These are phyloP conservation scores for Macrostomum cliftonense DNA, from an alignment of 2,888 invertebrate species.

Conservation along the genomic window DNA sequence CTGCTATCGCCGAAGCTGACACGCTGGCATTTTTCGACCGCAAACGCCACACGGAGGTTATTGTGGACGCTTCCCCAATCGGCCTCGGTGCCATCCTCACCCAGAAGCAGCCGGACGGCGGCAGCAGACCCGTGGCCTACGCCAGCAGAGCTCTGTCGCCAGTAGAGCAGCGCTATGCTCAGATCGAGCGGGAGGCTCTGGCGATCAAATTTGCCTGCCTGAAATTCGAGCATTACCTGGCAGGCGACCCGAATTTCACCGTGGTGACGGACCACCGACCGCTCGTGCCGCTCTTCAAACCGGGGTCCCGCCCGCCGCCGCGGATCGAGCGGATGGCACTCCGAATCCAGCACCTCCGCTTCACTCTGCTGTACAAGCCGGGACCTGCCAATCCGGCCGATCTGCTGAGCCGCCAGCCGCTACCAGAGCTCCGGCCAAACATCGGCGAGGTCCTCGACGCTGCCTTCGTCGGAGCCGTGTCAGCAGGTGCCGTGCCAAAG, in stretches of 20 bases:
- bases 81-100: constrained; percentile 7
- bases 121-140: constrained; percentile 6
- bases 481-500: constrained; percentile 1
- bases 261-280: constrained; percentile 21
- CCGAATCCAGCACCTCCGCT: constrained; percentile 15
- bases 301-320: constrained; percentile 16
- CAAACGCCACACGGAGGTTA: constrained; percentile 5
- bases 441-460: background rate
- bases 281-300: constrained; percentile 16
- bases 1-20: background rate
- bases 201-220: constrained; percentile 3
- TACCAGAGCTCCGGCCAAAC: background rate
- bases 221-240: constrained; percentile 10
- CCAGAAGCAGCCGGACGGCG: constrained; percentile 1
- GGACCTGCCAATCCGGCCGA: constrained; percentile 18
- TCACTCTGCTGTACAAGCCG: constrained; percentile 13
- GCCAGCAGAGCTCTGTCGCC: constrained; percentile 10
- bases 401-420: constrained; percentile 15
- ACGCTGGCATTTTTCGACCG: constrained; percentile 9
- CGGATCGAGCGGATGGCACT: constrained; percentile 19
- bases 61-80: constrained; percentile 12
- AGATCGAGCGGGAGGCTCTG: constrained; percentile 11
- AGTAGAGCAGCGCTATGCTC: constrained; percentile 11
- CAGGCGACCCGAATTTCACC: constrained; percentile 16
- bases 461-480: background rate